Evolutionary conservation across 2,113 vertebrate species (phyloP).

Genomic region (Electrona antarctica): DNA sequence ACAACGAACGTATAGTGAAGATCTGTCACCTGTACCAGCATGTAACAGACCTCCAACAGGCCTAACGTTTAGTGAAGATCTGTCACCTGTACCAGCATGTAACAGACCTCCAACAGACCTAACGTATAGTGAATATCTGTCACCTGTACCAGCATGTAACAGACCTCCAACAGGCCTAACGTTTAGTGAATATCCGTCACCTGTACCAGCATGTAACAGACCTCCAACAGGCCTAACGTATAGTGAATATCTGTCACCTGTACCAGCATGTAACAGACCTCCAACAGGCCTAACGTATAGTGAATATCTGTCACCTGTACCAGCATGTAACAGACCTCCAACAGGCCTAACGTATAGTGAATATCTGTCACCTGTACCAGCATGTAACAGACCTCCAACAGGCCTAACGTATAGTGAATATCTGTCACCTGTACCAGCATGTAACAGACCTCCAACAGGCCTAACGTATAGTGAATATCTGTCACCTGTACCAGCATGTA

Average conservation of each 20-base stretch:
- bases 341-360: too few species aligned
- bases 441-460: slow-evolving; percentile 88
- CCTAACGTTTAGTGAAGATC: slow-evolving; percentile 53
- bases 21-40: slow-evolving; percentile 85
- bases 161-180: slow-evolving; percentile 85
- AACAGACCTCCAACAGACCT: slow-evolving; percentile 88
- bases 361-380: slow-evolving; percentile 83
- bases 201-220: slow-evolving; percentile 90
- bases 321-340: too few species aligned
- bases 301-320: too few species aligned
- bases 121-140: slow-evolving; percentile 1
- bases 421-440: slow-evolving; percentile 86
- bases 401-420: slow-evolving; percentile 68
- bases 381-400: slow-evolving; percentile 88
- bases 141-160: slow-evolving; percentile 90
- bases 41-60: slow-evolving; percentile 87
- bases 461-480: slow-evolving; percentile 31
- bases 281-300: too few species aligned
- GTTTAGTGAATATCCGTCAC: slow-evolving; percentile 57
- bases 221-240: slow-evolving; percentile 86
- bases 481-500: slow-evolving; percentile 89
- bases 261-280: too few species aligned
- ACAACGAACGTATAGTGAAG: too few species aligned
- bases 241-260: too few species aligned
- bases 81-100: slow-evolving; percentile 87